Conservation (phyloP, 2,797 vertebrate genomes). For the Brachymystax lenok region DNA sequence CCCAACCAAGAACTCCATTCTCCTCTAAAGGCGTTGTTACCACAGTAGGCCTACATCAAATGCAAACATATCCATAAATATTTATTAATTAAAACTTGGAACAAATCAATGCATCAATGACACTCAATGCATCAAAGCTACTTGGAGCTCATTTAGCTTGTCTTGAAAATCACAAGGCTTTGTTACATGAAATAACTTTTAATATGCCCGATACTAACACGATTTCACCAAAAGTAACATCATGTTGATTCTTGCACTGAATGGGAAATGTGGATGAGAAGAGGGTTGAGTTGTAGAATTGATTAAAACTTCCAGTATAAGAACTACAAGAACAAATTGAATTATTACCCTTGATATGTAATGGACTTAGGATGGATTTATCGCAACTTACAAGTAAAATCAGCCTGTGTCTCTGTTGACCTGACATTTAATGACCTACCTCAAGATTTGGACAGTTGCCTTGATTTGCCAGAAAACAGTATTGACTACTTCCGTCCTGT, state of each 20-base stretch:
- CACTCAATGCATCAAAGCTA: not conserved
- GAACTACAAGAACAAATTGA: not conserved
- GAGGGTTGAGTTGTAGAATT: too few species aligned
- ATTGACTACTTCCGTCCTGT: too few species aligned
- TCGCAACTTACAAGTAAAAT: too few species aligned
- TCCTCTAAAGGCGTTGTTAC: conserved; percentile 6
- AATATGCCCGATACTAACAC: not conserved
- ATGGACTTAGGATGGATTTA: too few species aligned
- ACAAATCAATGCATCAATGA: not conserved
- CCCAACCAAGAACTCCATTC: conserved; percentile 13
- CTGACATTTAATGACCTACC: too few species aligned
- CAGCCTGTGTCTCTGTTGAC: too few species aligned
- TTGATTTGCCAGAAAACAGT: too few species aligned
- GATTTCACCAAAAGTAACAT: not conserved
- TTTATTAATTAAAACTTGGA: too few species aligned
- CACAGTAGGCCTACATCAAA: not conserved
- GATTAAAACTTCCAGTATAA: not conserved
- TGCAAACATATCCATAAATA: too few species aligned
- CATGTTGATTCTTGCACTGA: too few species aligned
- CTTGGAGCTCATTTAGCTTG: not conserved
- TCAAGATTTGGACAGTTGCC: too few species aligned
- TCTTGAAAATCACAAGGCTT: conserved; percentile 23
- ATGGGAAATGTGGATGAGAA: too few species aligned
- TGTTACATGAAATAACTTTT: conserved; percentile 27
- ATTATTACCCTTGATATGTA: not conserved